A percentile compares a stretch with the other conserved stretches of the same genome.
phyloP scores from a whole-genome alignment of 2,113 vertebrate genomes.

The Stegostoma tigrinum region DNA sequence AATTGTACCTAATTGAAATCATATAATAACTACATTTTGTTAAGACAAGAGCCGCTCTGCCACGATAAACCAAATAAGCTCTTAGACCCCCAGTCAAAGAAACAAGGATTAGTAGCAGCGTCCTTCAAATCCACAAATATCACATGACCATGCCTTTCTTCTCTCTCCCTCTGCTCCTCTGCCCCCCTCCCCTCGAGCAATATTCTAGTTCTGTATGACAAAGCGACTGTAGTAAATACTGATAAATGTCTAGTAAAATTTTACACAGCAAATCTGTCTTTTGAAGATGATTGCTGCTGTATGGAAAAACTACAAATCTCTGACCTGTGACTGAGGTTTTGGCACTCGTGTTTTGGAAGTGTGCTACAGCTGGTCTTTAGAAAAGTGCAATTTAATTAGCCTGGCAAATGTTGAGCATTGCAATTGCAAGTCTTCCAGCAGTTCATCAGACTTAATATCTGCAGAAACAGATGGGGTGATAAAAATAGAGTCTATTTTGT shows the following conservation, averaged over 20 bases:
- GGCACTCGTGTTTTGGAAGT: not conserved
- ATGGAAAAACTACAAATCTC: not conserved
- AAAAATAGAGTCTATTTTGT: slow-evolving; percentile 16
- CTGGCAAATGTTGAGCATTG: not conserved
- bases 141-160: too few species aligned
- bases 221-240: not conserved
- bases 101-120: too few species aligned
- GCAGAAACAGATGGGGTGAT: slow-evolving; percentile 7
- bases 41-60: too few species aligned
- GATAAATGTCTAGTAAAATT: not conserved
- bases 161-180: too few species aligned
- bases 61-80: too few species aligned
- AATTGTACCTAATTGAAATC: too few species aligned
- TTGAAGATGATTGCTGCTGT: not conserved
- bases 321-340: not conserved
- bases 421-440: not conserved
- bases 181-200: not conserved
- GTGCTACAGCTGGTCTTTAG: not conserved
- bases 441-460: not conserved
- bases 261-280: not conserved
- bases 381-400: not conserved
- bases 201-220: not conserved
- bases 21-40: too few species aligned
- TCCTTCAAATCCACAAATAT: too few species aligned
- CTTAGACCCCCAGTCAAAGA: too few species aligned